phyloP scores from a whole-genome alignment of 2,797 vertebrate genomes.

The Phalanger gymnotis region DNA sequence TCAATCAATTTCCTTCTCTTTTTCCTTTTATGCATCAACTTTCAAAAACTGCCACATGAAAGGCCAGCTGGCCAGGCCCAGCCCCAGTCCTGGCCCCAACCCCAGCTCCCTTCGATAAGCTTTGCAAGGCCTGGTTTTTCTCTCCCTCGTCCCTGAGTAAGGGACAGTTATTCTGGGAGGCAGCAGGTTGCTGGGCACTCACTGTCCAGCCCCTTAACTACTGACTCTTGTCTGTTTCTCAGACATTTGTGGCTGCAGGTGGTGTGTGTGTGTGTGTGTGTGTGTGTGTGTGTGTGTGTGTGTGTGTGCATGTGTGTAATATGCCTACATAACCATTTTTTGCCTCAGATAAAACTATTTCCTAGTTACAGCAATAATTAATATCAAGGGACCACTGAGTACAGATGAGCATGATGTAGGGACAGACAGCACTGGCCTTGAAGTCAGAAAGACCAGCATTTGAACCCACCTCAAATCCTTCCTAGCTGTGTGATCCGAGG shows the following conservation, averaged over 20 bases:
- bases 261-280: too few relatives aligned
- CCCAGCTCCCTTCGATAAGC: not conserved
- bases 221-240: not conserved
- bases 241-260: not conserved
- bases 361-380: not conserved
- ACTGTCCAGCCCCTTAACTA: not conserved
- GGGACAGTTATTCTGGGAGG: not conserved
- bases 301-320: not conserved
- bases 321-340: not conserved
- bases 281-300: not conserved
- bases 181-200: not conserved
- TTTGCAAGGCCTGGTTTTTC: not conserved
- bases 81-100: too few relatives aligned
- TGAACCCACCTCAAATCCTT: not conserved
- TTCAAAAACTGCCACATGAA: conserved; percentile 49
- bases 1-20: conserved; percentile 45
- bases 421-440: not conserved
- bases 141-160: not conserved
- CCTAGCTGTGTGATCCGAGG: too few relatives aligned
- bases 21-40: not conserved
- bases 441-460: not conserved
- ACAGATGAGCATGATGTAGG: not conserved
- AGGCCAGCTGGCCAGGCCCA: conserved; percentile 12
- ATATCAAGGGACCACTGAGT: not conserved
- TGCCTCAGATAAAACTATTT: not conserved